Conservation (phyloP, 2,113 vertebrate species). For the Oncorhynchus gorbuscha region DNA sequence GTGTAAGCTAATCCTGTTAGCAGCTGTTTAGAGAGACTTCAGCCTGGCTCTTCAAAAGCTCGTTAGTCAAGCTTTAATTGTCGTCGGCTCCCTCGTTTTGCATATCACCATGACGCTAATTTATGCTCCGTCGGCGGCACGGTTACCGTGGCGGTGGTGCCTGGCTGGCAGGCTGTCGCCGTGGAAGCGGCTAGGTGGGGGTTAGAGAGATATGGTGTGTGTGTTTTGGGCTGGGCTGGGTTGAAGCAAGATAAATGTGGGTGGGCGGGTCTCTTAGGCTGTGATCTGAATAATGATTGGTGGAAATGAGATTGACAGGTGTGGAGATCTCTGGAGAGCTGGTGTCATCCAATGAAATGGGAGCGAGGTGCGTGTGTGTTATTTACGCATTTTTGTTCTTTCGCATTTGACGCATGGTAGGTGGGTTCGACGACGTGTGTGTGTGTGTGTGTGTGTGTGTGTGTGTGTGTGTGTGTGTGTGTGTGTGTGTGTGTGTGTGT, state of each 20-base stretch:
- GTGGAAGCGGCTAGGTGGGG: slow-evolving; percentile 59
- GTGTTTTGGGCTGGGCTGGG: slow-evolving; percentile 3
- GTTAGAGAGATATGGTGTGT: slow-evolving; percentile 32
- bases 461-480: too few species aligned
- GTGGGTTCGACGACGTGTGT: neutral
- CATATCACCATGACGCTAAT: slow-evolving; percentile 74
- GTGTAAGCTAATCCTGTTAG: slow-evolving; percentile 74
- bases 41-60: slow-evolving; percentile 74
- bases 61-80: slow-evolving; percentile 81
- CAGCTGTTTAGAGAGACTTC: slow-evolving; percentile 75
- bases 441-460: too few species aligned
- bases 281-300: slow-evolving; percentile 63
- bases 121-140: slow-evolving; percentile 67
- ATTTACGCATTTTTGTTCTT: neutral
- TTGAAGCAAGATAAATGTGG: slow-evolving; percentile 7
- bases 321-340: slow-evolving; percentile 39
- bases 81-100: slow-evolving; percentile 70
- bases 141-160: slow-evolving; percentile 55
- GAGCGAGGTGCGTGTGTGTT: slow-evolving; percentile 17
- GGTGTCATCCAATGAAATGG: slow-evolving; percentile 36
- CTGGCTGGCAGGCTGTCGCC: slow-evolving; percentile 45
- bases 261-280: slow-evolving; percentile 49
- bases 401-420: neutral
- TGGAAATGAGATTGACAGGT: slow-evolving; percentile 42
- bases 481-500: too few species aligned